Conservation (phyloP, 1,140 invertebrate genomes). For the Orchesella cincta region DNA sequence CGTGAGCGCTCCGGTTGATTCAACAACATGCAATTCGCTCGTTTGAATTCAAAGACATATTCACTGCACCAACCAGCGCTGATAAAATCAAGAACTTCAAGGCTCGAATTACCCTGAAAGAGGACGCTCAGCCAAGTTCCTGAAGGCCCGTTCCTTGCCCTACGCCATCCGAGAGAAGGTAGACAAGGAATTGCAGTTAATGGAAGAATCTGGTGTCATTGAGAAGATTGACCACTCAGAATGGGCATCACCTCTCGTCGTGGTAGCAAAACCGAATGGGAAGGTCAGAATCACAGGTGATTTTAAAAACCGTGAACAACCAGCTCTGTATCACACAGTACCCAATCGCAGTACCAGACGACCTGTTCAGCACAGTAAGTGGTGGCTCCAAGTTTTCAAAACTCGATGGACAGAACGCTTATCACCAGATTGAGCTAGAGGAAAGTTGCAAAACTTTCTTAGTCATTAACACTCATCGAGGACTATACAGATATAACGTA, state of each 20-base stretch:
- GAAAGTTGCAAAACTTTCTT: too few species aligned
- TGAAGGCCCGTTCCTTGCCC: not conserved
- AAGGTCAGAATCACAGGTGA: too few species aligned
- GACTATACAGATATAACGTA: too few species aligned
- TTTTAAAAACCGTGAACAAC: too few species aligned
- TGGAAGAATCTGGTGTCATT: not conserved
- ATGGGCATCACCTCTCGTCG: slow-evolving; percentile 56
- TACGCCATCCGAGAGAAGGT: not conserved
- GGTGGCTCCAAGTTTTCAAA: too few species aligned
- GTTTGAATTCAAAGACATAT: not conserved
- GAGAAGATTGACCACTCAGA: slow-evolving; percentile 29
- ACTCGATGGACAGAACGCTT: too few species aligned
- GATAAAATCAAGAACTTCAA: not conserved
- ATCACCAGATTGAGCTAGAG: too few species aligned
- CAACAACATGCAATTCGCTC: not conserved
- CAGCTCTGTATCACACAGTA: too few species aligned
- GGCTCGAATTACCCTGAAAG: not conserved
- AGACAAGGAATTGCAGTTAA: not conserved
- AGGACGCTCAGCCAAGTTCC: not conserved
- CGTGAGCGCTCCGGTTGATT: not conserved
- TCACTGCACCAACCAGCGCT: not conserved
- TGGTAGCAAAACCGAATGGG: slow-evolving; percentile 54
- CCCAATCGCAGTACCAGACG: too few species aligned
- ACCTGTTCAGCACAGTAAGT: too few species aligned
- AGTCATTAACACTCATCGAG: too few species aligned